Evolutionary conservation across 2,113 vertebrate genomes (phyloP), one percentile per base, ranked within the genome.

Genomic region (Enhydra lutris): DNA sequence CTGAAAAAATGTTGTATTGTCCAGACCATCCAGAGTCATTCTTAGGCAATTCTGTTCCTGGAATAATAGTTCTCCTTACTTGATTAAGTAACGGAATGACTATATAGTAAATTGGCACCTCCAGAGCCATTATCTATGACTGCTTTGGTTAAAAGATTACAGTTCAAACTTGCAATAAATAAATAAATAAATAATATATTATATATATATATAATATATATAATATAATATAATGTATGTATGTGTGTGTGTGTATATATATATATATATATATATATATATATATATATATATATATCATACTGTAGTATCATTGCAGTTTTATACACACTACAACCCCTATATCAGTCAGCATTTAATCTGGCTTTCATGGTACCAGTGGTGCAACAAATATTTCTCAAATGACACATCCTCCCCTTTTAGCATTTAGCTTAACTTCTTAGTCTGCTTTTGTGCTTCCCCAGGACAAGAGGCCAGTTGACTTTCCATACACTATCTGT

Each of bases 381-480:
- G 11, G 4, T 9, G 7, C 6, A 61, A 39, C 55, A 34, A 23
- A 76, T 0, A 20, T 47, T 79, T 45, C 18, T 73, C 23, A 76
- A 1, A 12, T 13, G 7, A 1, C 21, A 1, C 55, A 34, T 39
- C 14, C n/a, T 74, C 7, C 14, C 47, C 36, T 8, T 65, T 57
- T 31, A 45, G 11, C 4, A 3, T 79, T 79, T 67, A 9, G 23
- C 13, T 76, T 55, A 61, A 7, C 4, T 6, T 83, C 11, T 36
- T 78, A 24, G 6, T 69, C 39, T 69, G 42, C 20, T 39, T 39
- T 31, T 10, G 86, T 87, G 26, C 8, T 55, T 83, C 10, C 20
- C 7, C 8, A 36, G 23, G 29, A 3, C 0, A 23, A 15, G 4
- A 45, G 12, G 1, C 1, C 13, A 26, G 0, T 15, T 82, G 3